phyloP scores from a whole-genome alignment of 2,888 invertebrate species.

The Entomobrya proxima region DNA sequence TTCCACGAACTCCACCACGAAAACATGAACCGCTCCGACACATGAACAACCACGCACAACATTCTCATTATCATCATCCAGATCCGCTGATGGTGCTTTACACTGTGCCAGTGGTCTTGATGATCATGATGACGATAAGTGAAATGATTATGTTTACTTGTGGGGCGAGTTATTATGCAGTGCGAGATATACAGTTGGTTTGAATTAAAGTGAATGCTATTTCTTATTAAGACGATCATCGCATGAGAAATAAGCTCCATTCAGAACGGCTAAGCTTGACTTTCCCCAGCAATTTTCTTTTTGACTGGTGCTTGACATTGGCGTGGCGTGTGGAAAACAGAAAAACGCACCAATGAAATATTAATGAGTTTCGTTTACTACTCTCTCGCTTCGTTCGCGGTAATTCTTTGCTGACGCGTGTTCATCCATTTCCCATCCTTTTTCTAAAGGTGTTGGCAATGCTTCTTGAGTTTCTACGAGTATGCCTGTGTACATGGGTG shows the following conservation, averaged over 20 bases:
- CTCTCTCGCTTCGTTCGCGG: background rate
- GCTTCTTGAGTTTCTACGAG: too few relatives aligned
- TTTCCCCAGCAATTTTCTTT: background rate
- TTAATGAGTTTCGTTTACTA: conserved; percentile 21
- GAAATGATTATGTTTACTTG: background rate
- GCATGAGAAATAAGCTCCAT: background rate
- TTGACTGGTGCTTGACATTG: background rate
- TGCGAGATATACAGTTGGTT: too few relatives aligned
- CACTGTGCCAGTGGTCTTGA: background rate
- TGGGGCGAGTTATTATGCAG: too few relatives aligned
- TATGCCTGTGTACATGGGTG: too few relatives aligned
- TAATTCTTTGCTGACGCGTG: background rate
- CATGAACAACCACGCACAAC: conserved; percentile 4
- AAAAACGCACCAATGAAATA: conserved; percentile 29
- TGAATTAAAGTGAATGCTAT: too few relatives aligned
- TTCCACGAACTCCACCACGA: background rate
- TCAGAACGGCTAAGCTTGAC: too few relatives aligned
- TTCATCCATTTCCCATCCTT: too few relatives aligned
- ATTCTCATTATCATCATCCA: background rate
- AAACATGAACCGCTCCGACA: background rate
- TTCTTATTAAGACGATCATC: too few relatives aligned
- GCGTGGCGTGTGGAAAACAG: background rate
- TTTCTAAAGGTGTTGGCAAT: too few relatives aligned
- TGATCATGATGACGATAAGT: conserved; percentile 4
- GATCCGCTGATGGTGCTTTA: too few relatives aligned